Base-by-base conservation (phyloP, 1,140 invertebrate genomes). In the Oscheius sp. region DNA sequence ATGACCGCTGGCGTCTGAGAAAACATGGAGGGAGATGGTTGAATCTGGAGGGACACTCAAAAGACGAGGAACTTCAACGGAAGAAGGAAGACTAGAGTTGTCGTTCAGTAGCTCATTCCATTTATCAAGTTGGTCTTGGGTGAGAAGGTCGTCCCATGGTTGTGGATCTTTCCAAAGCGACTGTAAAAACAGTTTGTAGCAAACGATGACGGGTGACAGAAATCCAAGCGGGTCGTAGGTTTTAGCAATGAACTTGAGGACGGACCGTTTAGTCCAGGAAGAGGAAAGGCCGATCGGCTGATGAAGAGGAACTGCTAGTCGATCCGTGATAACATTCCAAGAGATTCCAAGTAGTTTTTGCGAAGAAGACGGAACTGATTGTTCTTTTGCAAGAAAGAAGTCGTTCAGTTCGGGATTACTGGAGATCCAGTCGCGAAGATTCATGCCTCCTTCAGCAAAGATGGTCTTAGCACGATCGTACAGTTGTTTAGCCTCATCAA, bases 361-460 rank as follows among this genome's bases (percentile, higher is more conserved):
- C n/a, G 4, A 28, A 10, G 26, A 7, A 3, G 35, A n/a, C 10
- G 64, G 64, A 23, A 63, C 36, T 10, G 26, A n/a, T 67, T 36
- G 42, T 18, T 62, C 26, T 7, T 66, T n/a, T 13, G 28, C 28
- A 20, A 20, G 20, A 10, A 68, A 42, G 26, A 28, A 28, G 18
- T 20, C 7, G 23, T 66, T 66, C 13, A 68, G 26, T 2, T 2
- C 62, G 3, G n/a, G 3, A 7, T 0, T 15, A 15, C 2, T 68
- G 7, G 73, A 68, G 18, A 36, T 23, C 29, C 42, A 75, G 26
- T 78, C 75, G n/a, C 74, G 64, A 15, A 75, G 52, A n/a, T 62
- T 64, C 74, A 75, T 75, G n/a, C 63, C 45, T 7, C 55, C 74
- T 34, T 35, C 26, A 0, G 13, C 1, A 36, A 75, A 75, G 20